These are phyloP conservation scores for Eurystomus gularis DNA, from an alignment of 2,113 vertebrate genomes.

Conservation along the genomic window DNA sequence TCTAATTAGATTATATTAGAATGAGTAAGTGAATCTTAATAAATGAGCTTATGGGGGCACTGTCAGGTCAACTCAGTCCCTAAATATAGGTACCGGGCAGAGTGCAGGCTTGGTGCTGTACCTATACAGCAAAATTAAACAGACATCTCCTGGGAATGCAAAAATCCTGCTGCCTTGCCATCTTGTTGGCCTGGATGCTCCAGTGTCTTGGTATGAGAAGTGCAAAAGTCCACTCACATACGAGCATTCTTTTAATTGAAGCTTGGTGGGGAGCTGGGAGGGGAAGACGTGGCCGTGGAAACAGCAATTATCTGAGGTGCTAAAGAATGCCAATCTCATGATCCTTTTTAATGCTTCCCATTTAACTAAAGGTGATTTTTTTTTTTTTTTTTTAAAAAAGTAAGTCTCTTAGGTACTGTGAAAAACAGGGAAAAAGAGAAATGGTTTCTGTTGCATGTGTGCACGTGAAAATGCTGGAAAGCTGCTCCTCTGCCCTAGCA, in stretches of 20 bases:
- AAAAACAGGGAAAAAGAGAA: neutral
- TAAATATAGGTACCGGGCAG: slow-evolving; percentile 39
- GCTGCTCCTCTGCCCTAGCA: neutral
- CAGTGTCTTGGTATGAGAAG: neutral
- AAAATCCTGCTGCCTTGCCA: neutral
- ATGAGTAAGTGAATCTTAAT: slow-evolving; percentile 54
- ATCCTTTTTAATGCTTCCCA: slow-evolving; percentile 44
- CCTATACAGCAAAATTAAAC: neutral
- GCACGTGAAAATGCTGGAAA: neutral
- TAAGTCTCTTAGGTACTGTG: neutral
- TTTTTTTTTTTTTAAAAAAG: neutral
- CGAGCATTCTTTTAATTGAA: neutral
- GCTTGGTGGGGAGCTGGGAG: neutral
- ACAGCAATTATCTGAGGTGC: neutral
- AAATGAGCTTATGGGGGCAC: slow-evolving; percentile 57
- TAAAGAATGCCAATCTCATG: slow-evolving; percentile 16
- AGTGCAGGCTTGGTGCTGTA: neutral
- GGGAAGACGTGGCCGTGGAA: neutral
- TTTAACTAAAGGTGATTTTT: neutral
- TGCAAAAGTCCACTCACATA: neutral
- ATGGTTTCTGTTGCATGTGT: rapidly evolving
- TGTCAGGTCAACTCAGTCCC: neutral
- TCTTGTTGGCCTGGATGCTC: neutral
- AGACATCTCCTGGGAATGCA: neutral
- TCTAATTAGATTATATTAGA: slow-evolving; percentile 55